These are phyloP conservation scores for Calephelis perditalis DNA, from an alignment of 2,888 invertebrate species.

Conservation along the genomic window DNA sequence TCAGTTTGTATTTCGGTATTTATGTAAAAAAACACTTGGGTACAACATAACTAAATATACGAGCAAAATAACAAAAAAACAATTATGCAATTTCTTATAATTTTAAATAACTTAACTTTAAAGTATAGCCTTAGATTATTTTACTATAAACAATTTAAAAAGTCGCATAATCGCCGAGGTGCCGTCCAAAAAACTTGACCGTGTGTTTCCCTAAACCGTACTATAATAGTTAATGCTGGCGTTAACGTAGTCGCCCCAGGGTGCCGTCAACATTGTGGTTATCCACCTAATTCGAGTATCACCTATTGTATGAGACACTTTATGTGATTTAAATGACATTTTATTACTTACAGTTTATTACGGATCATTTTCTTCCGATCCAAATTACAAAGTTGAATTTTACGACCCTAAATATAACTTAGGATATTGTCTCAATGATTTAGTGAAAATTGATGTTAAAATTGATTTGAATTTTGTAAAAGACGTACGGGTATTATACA, in stretches of 20 bases:
- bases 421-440: no score
- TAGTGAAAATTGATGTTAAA: no score
- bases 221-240: slow-evolving; percentile 37
- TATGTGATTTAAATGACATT: slow-evolving; percentile 10
- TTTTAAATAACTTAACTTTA: no score
- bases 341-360: slow-evolving; percentile 8
- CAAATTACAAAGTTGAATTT: slow-evolving; percentile 1
- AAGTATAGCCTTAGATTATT: no score
- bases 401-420: neutral
- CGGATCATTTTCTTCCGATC: neutral
- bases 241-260: slow-evolving; percentile 30
- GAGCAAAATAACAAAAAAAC: neutral
- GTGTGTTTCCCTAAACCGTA: slow-evolving; percentile 24
- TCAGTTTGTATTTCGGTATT: no score
- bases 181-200: neutral
- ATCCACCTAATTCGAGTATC: slow-evolving; percentile 21
- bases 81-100: no score
- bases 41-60: no score
- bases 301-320: slow-evolving; percentile 11
- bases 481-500: neutral
- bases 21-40: no score
- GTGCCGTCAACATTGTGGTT: slow-evolving; percentile 35
- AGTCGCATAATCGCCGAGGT: neutral
- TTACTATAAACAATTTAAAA: no score
- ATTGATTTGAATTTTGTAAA: slow-evolving; percentile 11